Evolutionary conservation across 1,140 invertebrate species (phyloP).

Genomic region (Eueides isabella): DNA sequence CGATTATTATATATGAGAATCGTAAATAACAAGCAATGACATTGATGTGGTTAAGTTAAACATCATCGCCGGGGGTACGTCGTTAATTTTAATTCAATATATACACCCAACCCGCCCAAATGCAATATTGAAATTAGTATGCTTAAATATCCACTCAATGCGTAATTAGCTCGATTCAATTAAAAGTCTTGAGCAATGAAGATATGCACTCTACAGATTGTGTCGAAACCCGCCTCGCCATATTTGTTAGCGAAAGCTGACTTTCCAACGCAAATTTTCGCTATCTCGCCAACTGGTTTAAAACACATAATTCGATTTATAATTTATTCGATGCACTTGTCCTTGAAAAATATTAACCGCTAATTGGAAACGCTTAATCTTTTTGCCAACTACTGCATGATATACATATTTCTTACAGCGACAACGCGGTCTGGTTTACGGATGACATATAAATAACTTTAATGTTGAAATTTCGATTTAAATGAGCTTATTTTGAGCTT

Average conservation of each 20-base stretch:
- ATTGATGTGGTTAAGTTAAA: slow-evolving; percentile 18
- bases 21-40: slow-evolving; percentile 22
- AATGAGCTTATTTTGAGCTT: background rate
- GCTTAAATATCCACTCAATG: slow-evolving; percentile 19
- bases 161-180: slow-evolving; percentile 55
- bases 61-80: slow-evolving; percentile 24
- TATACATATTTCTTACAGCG: slow-evolving; percentile 3
- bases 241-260: slow-evolving; percentile 68
- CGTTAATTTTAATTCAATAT: slow-evolving; percentile 27
- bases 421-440: background rate
- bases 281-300: slow-evolving; percentile 26
- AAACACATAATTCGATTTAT: background rate
- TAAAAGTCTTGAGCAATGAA: slow-evolving; percentile 47
- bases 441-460: background rate
- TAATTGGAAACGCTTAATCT: slow-evolving; percentile 16
- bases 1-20: background rate
- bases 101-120: slow-evolving; percentile 21
- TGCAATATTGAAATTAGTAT: slow-evolving; percentile 24
- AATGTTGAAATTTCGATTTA: background rate
- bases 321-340: slow-evolving; percentile 33
- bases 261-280: slow-evolving; percentile 50
- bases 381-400: slow-evolving; percentile 13
- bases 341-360: slow-evolving; percentile 29
- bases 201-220: slow-evolving; percentile 39
- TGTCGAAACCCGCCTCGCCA: slow-evolving; percentile 56